Evolutionary conservation across 2,113 vertebrate genomes (phyloP).

Genomic region (Trogon surrucura): DNA sequence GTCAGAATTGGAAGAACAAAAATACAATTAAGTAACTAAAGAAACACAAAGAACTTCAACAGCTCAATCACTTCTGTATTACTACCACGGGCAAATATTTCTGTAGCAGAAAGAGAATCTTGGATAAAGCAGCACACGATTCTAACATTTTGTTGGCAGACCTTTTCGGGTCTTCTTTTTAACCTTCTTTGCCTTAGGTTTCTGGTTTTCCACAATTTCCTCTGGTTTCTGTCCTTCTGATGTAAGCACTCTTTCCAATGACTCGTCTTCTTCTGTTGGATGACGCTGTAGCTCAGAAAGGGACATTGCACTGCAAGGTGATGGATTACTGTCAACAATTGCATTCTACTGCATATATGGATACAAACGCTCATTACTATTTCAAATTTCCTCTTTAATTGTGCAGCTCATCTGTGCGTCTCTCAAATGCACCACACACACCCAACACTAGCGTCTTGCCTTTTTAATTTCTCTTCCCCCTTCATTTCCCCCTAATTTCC

Average conservation of each 20-base stretch:
- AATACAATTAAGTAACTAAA: not conserved
- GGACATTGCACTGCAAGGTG: slow-evolving; percentile 68
- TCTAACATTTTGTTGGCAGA: slow-evolving; percentile 47
- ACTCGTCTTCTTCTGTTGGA: slow-evolving; percentile 41
- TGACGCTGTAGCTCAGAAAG: slow-evolving; percentile 58
- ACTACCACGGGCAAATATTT: not conserved
- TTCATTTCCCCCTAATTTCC: not conserved
- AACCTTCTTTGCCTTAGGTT: slow-evolving; percentile 78
- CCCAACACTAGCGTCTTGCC: too few relatives aligned
- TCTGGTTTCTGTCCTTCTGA: slow-evolving; percentile 50
- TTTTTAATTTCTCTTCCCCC: not conserved
- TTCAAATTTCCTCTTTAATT: not conserved
- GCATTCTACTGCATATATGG: not conserved
- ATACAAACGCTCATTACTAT: not conserved
- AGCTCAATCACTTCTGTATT: not conserved
- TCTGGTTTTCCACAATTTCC: slow-evolving; percentile 59
- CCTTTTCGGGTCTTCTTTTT: slow-evolving; percentile 88
- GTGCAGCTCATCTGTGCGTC: not conserved
- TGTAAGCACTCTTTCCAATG: not conserved
- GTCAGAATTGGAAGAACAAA: not conserved
- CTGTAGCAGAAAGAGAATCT: not conserved
- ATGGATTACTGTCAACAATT: not conserved
- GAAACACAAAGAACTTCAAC: not conserved
- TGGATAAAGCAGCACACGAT: not conserved
- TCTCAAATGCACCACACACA: not conserved